Percentiles rank a stretch among this genome's conserved stretches.
Evolutionary conservation across 2,797 vertebrate species (phyloP).

Genomic region (Octomys mimax): DNA sequence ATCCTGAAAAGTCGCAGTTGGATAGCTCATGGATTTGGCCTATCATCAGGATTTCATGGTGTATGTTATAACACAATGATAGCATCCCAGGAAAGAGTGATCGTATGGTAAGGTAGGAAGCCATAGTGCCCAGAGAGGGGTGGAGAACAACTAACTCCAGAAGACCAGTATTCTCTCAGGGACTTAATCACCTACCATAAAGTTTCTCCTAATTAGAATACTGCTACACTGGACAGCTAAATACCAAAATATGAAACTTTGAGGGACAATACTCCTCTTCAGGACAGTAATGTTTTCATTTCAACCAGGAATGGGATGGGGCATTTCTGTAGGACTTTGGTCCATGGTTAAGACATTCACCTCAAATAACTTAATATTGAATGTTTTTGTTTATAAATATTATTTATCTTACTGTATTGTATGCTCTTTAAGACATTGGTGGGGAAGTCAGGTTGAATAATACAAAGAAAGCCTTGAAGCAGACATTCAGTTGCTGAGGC

Average conservation of each 20-base stretch:
- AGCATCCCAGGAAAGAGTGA: not conserved
- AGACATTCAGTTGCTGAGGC: not conserved
- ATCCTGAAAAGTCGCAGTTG: not conserved
- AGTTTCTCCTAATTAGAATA: too few relatives aligned
- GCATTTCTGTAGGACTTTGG: not conserved
- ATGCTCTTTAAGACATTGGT: not conserved
- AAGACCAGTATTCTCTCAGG: not conserved
- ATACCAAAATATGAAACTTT: not conserved
- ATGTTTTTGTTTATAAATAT: not conserved
- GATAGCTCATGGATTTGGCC: not conserved
- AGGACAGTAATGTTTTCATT: not conserved
- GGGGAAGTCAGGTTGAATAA: not conserved
- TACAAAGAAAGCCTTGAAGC: not conserved
- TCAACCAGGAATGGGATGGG: not conserved
- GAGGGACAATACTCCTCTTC: not conserved
- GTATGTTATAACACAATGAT: not conserved
- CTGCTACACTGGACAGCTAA: not conserved
- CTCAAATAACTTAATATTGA: not conserved
- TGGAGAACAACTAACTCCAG: not conserved
- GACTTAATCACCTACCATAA: not conserved
- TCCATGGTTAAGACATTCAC: not conserved
- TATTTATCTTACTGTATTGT: not conserved
- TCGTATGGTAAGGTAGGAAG: not conserved
- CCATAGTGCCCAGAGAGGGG: not conserved
- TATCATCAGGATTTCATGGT: not conserved